phyloP scores from a whole-genome alignment of 2,113 vertebrate genomes.

The Arvicanthis niloticus region DNA sequence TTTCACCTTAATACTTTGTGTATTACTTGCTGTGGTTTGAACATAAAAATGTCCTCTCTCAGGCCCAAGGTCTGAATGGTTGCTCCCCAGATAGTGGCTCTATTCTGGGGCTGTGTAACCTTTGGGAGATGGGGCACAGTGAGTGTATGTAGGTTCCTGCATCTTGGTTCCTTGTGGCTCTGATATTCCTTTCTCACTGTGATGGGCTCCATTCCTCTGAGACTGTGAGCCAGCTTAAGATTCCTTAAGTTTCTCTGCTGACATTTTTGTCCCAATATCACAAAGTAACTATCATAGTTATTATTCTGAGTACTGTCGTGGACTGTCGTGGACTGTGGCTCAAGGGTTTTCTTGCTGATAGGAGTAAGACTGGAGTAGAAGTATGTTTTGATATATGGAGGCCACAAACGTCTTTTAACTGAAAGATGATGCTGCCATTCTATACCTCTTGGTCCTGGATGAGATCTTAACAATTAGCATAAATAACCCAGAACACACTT shows the following conservation, averaged over 20 bases:
- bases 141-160: no score
- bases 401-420: neutral
- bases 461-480: neutral
- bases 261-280: neutral
- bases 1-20: neutral
- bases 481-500: rapidly evolving
- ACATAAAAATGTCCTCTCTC: neutral
- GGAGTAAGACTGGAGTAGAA: neutral
- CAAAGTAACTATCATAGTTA: no score
- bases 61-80: neutral
- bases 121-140: neutral
- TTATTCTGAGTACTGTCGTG: rapidly evolving
- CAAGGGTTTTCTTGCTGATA: neutral
- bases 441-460: neutral
- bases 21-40: neutral
- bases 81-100: neutral
- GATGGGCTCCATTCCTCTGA: neutral
- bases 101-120: neutral
- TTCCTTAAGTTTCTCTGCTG: neutral
- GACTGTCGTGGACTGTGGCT: no score
- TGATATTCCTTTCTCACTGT: neutral
- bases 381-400: neutral
- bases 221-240: neutral
- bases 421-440: neutral
- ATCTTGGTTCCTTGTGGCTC: no score